Evolutionary conservation across 2,113 vertebrate species (phyloP).

Genomic region (Pseudonaja textilis): DNA sequence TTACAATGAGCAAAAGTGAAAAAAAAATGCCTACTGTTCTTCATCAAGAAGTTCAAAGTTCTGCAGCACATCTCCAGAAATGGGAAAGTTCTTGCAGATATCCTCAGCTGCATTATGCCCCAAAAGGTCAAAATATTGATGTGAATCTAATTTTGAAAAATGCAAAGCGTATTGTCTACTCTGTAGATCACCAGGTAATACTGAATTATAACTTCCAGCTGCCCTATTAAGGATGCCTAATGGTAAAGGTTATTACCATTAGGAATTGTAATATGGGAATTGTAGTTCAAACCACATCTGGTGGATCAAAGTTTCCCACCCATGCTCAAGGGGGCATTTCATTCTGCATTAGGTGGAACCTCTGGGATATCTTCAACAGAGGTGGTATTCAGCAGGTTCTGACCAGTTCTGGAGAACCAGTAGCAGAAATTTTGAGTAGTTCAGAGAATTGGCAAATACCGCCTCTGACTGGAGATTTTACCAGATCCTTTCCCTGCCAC

Average conservation of each 20-base stretch:
- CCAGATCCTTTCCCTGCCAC: too few relatives aligned
- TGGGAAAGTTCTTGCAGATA: neutral
- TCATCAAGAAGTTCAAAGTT: neutral
- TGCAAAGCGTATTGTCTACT: neutral
- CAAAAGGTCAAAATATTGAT: neutral
- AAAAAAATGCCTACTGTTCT: neutral
- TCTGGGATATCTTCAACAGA: neutral
- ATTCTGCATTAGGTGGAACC: neutral
- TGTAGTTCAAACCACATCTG: neutral
- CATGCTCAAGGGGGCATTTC: neutral
- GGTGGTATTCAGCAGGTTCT: too few relatives aligned
- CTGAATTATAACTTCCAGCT: neutral
- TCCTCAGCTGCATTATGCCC: neutral
- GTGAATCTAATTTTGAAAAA: neutral
- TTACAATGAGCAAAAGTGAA: neutral
- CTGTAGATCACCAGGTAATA: neutral
- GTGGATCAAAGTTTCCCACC: neutral
- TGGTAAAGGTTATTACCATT: neutral
- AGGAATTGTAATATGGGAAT: too few relatives aligned
- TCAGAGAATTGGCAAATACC: too few relatives aligned
- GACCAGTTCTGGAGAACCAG: too few relatives aligned
- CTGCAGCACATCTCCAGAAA: neutral
- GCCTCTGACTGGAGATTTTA: too few relatives aligned
- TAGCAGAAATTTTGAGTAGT: too few relatives aligned
- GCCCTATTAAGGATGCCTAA: neutral